Conservation (phyloP, 2,888 invertebrate species). For the Cheilosia impressa region DNA sequence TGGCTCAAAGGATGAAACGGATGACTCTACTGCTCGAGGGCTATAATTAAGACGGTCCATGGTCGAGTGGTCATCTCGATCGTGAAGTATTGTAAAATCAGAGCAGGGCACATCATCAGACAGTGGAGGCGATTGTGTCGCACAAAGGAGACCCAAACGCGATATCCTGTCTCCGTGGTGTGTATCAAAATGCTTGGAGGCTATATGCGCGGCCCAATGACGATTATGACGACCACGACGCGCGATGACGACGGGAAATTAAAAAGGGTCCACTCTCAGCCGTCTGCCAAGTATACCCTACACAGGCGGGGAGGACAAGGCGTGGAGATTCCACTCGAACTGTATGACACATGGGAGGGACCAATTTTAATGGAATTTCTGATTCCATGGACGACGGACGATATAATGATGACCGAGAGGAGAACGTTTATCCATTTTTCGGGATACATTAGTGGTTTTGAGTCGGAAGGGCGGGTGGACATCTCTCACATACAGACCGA, state of each 20-base stretch:
- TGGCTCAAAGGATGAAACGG: conserved; percentile 73
- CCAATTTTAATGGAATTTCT: conserved; percentile 76
- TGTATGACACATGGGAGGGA: conserved; percentile 76
- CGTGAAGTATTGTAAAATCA: conserved; percentile 72
- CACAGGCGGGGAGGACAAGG: conserved; percentile 25
- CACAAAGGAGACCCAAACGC: conserved; percentile 51
- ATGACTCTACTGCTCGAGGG: conserved; percentile 72
- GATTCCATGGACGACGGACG: conserved; percentile 56
- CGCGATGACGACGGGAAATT: conserved; percentile 74
- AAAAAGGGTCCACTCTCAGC: conserved; percentile 69
- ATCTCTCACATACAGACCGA: conserved; percentile 46
- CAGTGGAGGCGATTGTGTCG: conserved; percentile 60
- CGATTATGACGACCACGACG: conserved; percentile 64
- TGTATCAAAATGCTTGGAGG: conserved; percentile 43
- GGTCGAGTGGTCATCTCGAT: conserved; percentile 59
- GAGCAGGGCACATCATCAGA: conserved; percentile 41
- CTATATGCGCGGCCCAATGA: conserved; percentile 66
- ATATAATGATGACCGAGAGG: conserved; percentile 44
- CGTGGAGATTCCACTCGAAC: conserved; percentile 73
- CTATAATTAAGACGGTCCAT: conserved; percentile 74
- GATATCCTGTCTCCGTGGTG: conserved; percentile 64
- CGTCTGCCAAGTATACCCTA: background rate
- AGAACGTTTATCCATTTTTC: conserved; percentile 45
- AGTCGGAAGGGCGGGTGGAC: conserved; percentile 69
- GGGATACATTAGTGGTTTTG: conserved; percentile 68